A percentile compares a stretch with the other conserved stretches of the same genome.
These are phyloP conservation scores for Alviniconcha marisindica DNA, from an alignment of 1,140 invertebrate species.

Conservation along the genomic window DNA sequence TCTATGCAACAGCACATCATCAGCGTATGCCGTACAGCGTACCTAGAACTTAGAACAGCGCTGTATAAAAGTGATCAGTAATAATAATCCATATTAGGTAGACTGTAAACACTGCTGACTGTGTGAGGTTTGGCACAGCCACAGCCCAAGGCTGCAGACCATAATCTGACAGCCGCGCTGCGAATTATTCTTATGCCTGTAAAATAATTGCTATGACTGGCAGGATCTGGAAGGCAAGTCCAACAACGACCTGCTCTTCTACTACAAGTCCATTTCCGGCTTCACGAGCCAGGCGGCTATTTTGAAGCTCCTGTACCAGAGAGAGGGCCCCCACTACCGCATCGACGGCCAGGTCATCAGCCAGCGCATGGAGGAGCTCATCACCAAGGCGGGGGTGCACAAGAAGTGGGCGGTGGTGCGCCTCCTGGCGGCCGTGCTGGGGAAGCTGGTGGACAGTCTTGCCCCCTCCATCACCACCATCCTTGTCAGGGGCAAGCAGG, in stretches of 20 bases:
- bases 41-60: too few relatives aligned
- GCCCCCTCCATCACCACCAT: conserved; percentile 98
- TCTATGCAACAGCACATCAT: too few relatives aligned
- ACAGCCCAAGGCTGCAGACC: too few relatives aligned
- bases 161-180: too few relatives aligned
- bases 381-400: conserved; percentile 89
- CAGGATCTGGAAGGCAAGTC: conserved; percentile 65
- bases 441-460: conserved; percentile 97
- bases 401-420: conserved; percentile 93
- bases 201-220: too few relatives aligned
- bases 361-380: conserved; percentile 87
- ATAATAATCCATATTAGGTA: too few relatives aligned
- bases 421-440: conserved; percentile 93
- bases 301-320: conserved; percentile 88
- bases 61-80: too few relatives aligned
- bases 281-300: conserved; percentile 89
- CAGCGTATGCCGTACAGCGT: too few relatives aligned
- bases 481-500: conserved; percentile 97
- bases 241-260: conserved; percentile 76
- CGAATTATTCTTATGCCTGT: too few relatives aligned
- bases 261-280: conserved; percentile 79
- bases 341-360: conserved; percentile 81
- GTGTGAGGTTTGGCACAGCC: too few relatives aligned
- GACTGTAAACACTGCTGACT: too few relatives aligned
- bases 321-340: conserved; percentile 89